Base-by-base conservation (phyloP, 2,888 invertebrate species). In the Lasioglossum oenotherae region DNA sequence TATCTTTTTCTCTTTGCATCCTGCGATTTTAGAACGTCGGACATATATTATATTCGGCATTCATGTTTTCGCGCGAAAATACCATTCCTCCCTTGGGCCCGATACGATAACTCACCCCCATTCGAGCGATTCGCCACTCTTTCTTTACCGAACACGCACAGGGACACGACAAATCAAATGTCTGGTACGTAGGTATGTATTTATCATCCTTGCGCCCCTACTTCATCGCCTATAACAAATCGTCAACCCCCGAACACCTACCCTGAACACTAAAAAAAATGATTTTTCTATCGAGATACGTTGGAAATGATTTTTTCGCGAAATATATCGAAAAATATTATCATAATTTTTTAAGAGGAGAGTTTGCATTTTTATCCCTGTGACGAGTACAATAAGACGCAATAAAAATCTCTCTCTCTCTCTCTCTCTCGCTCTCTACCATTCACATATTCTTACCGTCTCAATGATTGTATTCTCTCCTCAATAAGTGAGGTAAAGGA, bases 71-170 rank as follows among this genome's bases (percentile, higher is more conserved):
- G 83, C 87, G 81, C 80, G 82, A 84, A 90, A 91, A 91, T 86
- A 90, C 86, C 90, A 89, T 89, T 90, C 84, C 74, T 90, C 90
- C 90, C 90, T 69, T 74, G 90, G 90, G 90, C 82, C 87, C 91
- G 87, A 90, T 90, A 86, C 90, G 88, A 91, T 90, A 90, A 91
- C 87, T 90, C 91, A 90, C 44, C 73, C 74, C 23, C 60, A 72
- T 41, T 72, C 76, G 77, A 75, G 78, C 75, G 75, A 82, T 78
- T 75, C 72, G 82, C 53, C 72, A 46, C 44, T 74, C 74, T 60
- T 77, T 78, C 49, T 35, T 77, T 35, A 73, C 31, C 88, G 46
- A 57, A 75, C 10, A 60, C 74, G 75, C 76, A 82, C 73, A 79
- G 31, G 69, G 69, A 75, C 73, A 35, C 87, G 44, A 77, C 80